Evolutionary conservation across 2,113 vertebrate species (phyloP).

Genomic region (Miniopterus natalensis): DNA sequence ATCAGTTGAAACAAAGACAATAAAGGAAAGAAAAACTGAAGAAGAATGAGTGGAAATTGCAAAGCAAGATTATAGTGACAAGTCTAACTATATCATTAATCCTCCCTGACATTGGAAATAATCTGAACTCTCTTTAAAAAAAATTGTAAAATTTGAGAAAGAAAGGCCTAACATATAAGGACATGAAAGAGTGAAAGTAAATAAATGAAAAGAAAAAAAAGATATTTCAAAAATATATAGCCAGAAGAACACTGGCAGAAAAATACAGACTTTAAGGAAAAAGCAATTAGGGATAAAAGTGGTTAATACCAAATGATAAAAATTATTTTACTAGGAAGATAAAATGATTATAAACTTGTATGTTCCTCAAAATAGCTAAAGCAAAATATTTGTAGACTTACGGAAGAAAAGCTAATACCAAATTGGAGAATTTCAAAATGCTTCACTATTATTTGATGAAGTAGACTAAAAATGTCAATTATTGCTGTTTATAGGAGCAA

Average conservation of each 20-base stretch:
- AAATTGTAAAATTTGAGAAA: background rate
- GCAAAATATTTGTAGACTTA: background rate
- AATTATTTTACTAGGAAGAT: background rate
- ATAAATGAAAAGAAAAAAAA: background rate
- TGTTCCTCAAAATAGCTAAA: background rate
- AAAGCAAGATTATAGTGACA: background rate
- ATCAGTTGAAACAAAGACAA: background rate
- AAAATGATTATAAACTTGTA: conserved; percentile 1
- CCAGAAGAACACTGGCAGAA: background rate
- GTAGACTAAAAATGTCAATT: background rate
- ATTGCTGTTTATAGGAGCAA: background rate
- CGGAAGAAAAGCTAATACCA: background rate
- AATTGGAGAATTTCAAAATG: background rate
- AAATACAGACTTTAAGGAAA: conserved; percentile 1
- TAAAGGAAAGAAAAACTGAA: background rate
- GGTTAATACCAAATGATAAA: conserved; percentile 18
- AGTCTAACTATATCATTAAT: background rate
- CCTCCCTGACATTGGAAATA: background rate
- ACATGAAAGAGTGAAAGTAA: background rate
- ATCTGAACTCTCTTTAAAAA: background rate
- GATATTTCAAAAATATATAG: background rate
- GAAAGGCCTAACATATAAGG: background rate
- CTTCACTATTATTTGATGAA: background rate
- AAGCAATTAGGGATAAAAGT: background rate
- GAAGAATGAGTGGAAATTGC: conserved; percentile 12